Percentiles rank a stretch among this genome's conserved stretches.
Conservation (phyloP, 2,797 vertebrate species). For the Sebastes glaucus region DNA sequence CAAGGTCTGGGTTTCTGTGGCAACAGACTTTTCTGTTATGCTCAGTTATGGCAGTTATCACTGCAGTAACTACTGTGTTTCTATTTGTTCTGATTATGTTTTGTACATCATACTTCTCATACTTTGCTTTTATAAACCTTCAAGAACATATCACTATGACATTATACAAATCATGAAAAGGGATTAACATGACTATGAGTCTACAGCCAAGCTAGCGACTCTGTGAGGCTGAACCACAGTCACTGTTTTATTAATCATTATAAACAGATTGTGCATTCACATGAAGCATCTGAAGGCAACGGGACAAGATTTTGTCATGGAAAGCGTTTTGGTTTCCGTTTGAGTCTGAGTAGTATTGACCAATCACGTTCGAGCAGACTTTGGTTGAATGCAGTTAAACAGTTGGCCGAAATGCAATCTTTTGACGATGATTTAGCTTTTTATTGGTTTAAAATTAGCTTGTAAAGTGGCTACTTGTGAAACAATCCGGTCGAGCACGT, state of each 20-base stretch:
- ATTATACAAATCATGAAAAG: background rate
- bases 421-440: too few species aligned
- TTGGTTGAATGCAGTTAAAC: too few species aligned
- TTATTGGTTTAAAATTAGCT: too few species aligned
- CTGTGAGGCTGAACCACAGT: background rate
- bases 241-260: background rate
- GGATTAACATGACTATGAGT: background rate
- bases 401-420: too few species aligned
- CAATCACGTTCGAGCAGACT: too few species aligned
- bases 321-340: too few species aligned
- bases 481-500: too few species aligned
- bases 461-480: too few species aligned
- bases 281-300: too few species aligned
- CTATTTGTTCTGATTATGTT: background rate
- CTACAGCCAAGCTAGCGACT: background rate
- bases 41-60: background rate
- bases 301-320: too few species aligned
- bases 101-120: background rate
- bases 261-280: too few species aligned
- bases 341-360: too few species aligned
- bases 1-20: background rate
- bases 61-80: background rate
- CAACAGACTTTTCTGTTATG: background rate
- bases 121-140: background rate
- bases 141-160: background rate